Evolutionary conservation across 1,140 invertebrate species (phyloP).

Genomic region (Hyphantria cunea): DNA sequence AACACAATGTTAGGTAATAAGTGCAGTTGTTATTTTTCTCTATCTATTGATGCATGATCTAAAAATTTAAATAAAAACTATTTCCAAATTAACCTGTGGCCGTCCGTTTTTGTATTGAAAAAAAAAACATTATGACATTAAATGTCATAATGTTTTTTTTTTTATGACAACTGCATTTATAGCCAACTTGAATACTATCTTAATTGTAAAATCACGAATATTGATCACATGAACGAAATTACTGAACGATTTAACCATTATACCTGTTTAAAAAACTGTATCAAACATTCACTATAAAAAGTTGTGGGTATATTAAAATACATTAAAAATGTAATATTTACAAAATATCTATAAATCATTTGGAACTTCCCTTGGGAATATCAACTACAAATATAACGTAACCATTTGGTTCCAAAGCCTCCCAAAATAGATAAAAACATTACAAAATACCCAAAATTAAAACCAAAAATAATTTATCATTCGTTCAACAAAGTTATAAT

Average conservation of each 20-base stretch:
- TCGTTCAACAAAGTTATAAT: too few relatives aligned
- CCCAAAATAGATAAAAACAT: too few relatives aligned
- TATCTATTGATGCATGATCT: too few relatives aligned
- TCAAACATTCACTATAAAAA: slow-evolving; percentile 1
- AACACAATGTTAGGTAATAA: slow-evolving; percentile 11
- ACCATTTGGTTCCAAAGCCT: not conserved
- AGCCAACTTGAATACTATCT: not conserved
- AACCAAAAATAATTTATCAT: too few relatives aligned
- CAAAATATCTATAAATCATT: slow-evolving; percentile 19
- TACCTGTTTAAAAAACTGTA: not conserved
- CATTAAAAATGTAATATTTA: slow-evolving; percentile 18
- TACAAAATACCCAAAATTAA: not conserved
- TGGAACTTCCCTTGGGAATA: not conserved
- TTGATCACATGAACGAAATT: not conserved
- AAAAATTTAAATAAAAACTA: too few relatives aligned
- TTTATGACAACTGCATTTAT: not conserved
- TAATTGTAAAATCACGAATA: not conserved
- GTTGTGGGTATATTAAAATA: slow-evolving; percentile 18
- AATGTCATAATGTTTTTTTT: too few relatives aligned
- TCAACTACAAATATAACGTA: slow-evolving; percentile 10
- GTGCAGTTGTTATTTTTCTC: not conserved
- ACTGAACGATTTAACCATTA: not conserved
- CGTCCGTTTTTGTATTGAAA: too few relatives aligned
- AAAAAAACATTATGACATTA: too few relatives aligned
- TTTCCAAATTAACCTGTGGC: too few relatives aligned